Evolutionary conservation across 2,888 invertebrate species (phyloP).

Genomic region (Tipula confusa): DNA sequence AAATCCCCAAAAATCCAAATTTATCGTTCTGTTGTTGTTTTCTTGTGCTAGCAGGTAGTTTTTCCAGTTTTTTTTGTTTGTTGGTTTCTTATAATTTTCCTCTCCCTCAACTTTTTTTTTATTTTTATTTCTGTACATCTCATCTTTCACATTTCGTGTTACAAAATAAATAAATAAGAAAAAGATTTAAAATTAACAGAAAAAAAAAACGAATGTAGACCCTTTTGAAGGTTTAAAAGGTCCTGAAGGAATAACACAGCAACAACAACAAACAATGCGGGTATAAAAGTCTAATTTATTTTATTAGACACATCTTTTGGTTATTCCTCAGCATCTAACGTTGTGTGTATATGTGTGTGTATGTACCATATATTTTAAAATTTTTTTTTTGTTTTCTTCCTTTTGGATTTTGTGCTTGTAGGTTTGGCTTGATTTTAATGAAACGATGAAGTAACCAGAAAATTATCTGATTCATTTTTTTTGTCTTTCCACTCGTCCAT

Average conservation of each 20-base stretch:
- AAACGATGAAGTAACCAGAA: constrained; percentile 12
- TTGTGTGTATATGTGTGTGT: neutral
- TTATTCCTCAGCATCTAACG: neutral
- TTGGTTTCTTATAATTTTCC: neutral
- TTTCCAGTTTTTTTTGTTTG: neutral
- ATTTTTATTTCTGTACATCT: neutral
- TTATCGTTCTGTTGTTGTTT: neutral
- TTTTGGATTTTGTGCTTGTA: neutral
- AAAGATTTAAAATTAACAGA: neutral
- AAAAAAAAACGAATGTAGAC: neutral
- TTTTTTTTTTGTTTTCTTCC: neutral
- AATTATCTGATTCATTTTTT: constrained; percentile 1
- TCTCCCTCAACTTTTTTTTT: neutral
- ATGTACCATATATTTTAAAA: neutral
- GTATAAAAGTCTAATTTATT: constrained; percentile 12
- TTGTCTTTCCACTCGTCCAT: neutral
- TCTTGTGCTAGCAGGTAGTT: neutral
- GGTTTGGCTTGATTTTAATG: constrained; percentile 12
- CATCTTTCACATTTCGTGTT: neutral
- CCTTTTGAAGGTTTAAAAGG: neutral
- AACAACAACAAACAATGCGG: neutral
- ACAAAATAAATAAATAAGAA: neutral
- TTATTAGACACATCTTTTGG: neutral
- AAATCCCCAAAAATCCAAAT: neutral
- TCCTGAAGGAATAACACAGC: neutral